These are phyloP conservation scores for Saccostrea echinata DNA, from an alignment of 1,140 invertebrate genomes.

Conservation along the genomic window DNA sequence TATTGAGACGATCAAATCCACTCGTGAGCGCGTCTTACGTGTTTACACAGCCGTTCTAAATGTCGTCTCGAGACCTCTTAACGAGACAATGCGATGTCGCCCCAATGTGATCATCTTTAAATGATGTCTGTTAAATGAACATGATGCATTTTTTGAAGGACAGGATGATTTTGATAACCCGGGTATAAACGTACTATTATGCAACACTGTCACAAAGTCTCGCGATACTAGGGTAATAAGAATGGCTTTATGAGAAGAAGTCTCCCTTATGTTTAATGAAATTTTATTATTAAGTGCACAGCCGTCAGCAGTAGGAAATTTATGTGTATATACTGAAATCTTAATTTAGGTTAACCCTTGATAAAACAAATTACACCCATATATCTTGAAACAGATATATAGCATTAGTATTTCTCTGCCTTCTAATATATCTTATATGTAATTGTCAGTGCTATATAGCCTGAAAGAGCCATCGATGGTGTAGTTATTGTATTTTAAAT, in stretches of 20 bases:
- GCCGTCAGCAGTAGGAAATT: background rate
- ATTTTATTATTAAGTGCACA: no score
- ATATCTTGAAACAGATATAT: background rate
- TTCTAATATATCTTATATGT: background rate
- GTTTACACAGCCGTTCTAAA: conserved; percentile 22
- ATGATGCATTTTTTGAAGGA: background rate
- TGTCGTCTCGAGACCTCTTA: background rate
- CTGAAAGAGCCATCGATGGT: background rate
- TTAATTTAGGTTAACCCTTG: background rate
- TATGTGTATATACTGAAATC: background rate
- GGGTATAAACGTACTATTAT: background rate
- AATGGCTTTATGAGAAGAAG: no score
- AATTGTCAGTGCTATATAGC: background rate
- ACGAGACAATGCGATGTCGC: conserved; percentile 29
- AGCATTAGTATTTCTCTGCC: background rate
- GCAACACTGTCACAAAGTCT: background rate
- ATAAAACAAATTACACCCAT: background rate
- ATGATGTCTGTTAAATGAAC: background rate
- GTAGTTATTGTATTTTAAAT: background rate
- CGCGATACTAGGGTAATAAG: background rate
- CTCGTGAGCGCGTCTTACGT: conserved; percentile 3
- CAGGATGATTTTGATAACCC: background rate
- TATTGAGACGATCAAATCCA: background rate
- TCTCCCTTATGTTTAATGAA: no score
- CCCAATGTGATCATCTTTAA: conserved; percentile 10